Conservation (phyloP, 2,113 vertebrate genomes). For the Menidia beryllina region DNA sequence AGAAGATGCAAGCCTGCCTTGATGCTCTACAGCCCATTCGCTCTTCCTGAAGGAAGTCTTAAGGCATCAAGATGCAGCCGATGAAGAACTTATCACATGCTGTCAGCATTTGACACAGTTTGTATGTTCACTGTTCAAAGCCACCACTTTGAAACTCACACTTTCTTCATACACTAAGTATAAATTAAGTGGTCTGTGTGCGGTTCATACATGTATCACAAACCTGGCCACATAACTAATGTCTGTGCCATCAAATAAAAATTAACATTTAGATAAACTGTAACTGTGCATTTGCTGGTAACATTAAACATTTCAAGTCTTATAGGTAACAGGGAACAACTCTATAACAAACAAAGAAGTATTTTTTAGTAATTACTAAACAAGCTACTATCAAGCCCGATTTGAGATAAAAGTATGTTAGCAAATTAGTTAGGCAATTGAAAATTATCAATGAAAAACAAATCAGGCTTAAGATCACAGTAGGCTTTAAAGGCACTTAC, state of each 20-base stretch:
- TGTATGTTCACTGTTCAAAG: neutral
- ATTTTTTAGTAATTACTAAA: too few species aligned
- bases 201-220: neutral
- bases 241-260: neutral
- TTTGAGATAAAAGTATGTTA: too few species aligned
- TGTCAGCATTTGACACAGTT: neutral
- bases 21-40: conserved; percentile 12
- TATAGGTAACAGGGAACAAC: too few species aligned
- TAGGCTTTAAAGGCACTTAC: too few species aligned
- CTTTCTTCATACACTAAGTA: neutral
- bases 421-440: too few species aligned
- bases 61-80: conserved; percentile 2
- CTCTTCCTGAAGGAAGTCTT: conserved; percentile 10
- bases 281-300: too few species aligned
- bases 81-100: conserved; percentile 21
- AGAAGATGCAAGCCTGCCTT: conserved; percentile 24
- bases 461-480: too few species aligned
- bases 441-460: too few species aligned
- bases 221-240: neutral
- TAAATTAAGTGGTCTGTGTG: neutral
- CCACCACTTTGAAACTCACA: neutral
- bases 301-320: too few species aligned
- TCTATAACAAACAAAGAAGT: too few species aligned
- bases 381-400: too few species aligned
- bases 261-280: too few species aligned